Conservation (phyloP, 2,797 vertebrate genomes). For the Gouania willdenowi region DNA sequence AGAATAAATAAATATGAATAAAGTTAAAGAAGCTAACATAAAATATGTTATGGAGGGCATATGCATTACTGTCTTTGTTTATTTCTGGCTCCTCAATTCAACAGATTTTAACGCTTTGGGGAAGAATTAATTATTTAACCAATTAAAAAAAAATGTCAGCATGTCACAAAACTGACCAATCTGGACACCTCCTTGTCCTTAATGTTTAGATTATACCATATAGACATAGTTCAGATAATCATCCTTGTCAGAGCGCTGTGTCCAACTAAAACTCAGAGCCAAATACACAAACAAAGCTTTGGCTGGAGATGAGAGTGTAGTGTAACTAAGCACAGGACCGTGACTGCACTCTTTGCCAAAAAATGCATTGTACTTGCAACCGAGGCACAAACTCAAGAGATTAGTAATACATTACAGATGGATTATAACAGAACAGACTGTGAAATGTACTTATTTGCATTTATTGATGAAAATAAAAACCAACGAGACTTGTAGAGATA, state of each 20-base stretch:
- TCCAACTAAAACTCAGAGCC: conserved; percentile 27
- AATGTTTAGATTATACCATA: conserved; percentile 46
- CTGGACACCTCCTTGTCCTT: conserved; percentile 22
- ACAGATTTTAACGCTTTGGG: too few species aligned
- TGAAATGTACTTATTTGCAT: too few species aligned
- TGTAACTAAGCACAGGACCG: conserved; percentile 7
- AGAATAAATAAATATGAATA: too few species aligned
- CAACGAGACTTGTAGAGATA: background rate
- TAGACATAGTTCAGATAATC: conserved; percentile 13
- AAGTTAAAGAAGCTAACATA: too few species aligned
- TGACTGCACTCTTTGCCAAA: background rate
- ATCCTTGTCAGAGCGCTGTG: conserved; percentile 27
- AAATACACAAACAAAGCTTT: conserved; percentile 16
- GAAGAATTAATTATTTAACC: too few species aligned
- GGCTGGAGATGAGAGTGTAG: background rate
- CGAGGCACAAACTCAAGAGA: background rate
- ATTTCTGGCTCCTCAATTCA: too few species aligned
- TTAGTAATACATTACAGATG: background rate
- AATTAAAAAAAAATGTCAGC: too few species aligned
- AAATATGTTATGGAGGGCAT: too few species aligned
- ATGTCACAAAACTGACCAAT: conserved; percentile 30
- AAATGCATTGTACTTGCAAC: background rate
- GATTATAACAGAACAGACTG: background rate
- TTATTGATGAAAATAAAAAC: too few species aligned
- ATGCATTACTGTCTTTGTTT: too few species aligned